Evolutionary conservation across 2,797 vertebrate species (phyloP).

Genomic region (Natrix natrix): DNA sequence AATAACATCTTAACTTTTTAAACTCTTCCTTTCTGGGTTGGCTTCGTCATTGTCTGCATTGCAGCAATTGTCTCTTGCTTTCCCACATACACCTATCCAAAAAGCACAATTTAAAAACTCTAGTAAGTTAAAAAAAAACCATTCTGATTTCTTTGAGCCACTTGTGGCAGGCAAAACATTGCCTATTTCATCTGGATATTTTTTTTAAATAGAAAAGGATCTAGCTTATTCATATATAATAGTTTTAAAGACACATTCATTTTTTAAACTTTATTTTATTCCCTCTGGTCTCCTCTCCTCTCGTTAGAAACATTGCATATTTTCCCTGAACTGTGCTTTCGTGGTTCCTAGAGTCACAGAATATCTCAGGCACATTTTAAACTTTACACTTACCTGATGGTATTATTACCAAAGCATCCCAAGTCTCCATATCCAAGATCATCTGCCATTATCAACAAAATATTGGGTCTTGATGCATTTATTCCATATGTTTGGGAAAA

Average conservation of each 20-base stretch:
- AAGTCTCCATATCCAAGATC: slow-evolving; percentile 88
- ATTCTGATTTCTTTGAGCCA: neutral
- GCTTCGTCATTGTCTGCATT: neutral
- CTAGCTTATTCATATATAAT: neutral
- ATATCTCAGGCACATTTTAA: neutral
- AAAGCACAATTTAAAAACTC: neutral
- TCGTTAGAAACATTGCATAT: neutral
- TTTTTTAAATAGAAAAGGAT: neutral
- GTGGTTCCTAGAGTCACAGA: neutral
- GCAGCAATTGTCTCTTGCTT: neutral
- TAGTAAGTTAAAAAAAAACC: neutral
- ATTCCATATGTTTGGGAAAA: neutral
- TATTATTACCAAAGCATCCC: slow-evolving; percentile 85
- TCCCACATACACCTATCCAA: neutral
- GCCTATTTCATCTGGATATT: neutral
- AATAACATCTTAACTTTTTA: neutral
- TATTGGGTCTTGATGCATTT: slow-evolving; percentile 74
- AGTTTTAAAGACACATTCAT: neutral
- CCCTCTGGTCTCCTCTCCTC: neutral
- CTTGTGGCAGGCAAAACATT: neutral
- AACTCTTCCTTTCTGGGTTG: neutral
- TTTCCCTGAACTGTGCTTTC: neutral
- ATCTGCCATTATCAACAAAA: slow-evolving; percentile 86
- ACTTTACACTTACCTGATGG: slow-evolving; percentile 75
- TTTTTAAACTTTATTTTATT: neutral